Percentiles rank a stretch among this genome's conserved stretches.
Conservation (phyloP, 2,888 invertebrate species). For the Gonocerus acuteangulatus region DNA sequence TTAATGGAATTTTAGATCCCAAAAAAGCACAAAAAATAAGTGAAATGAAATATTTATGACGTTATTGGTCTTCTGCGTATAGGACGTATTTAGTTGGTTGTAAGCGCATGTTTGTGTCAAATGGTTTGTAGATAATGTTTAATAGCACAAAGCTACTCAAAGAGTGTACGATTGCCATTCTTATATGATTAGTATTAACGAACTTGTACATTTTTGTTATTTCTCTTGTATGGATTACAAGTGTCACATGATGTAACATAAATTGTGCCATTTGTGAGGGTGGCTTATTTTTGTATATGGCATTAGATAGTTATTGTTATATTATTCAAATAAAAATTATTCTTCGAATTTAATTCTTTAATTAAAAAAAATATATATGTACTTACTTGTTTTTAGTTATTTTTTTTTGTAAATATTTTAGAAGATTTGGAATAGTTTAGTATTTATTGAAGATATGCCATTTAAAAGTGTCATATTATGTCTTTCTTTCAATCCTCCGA, state of each 20-base stretch:
- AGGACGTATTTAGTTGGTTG: not conserved
- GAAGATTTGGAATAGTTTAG: not conserved
- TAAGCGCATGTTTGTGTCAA: not conserved
- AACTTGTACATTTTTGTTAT: not conserved
- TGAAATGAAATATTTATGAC: too few species aligned
- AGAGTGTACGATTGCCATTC: not conserved
- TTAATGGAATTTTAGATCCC: too few species aligned
- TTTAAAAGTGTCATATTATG: too few species aligned
- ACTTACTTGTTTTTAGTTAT: not conserved
- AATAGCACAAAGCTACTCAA: not conserved
- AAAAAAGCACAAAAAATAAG: too few species aligned
- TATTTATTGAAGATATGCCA: not conserved
- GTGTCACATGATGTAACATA: slow-evolving; percentile 3
- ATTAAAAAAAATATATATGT: not conserved
- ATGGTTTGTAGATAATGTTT: not conserved
- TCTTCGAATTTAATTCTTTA: not conserved
- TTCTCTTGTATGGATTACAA: slow-evolving; percentile 5
- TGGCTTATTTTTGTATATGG: slow-evolving; percentile 21
- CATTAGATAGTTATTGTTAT: not conserved
- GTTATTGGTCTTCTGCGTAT: too few species aligned
- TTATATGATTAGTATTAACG: not conserved
- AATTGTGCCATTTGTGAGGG: slow-evolving; percentile 23
- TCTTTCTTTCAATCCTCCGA: too few species aligned
- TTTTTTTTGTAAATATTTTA: not conserved
- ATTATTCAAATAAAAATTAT: not conserved